Percentiles rank a stretch among this genome's conserved stretches.
Evolutionary conservation across 2,797 vertebrate genomes (phyloP).

Genomic region (Ctenochaetus hawaiiensis): DNA sequence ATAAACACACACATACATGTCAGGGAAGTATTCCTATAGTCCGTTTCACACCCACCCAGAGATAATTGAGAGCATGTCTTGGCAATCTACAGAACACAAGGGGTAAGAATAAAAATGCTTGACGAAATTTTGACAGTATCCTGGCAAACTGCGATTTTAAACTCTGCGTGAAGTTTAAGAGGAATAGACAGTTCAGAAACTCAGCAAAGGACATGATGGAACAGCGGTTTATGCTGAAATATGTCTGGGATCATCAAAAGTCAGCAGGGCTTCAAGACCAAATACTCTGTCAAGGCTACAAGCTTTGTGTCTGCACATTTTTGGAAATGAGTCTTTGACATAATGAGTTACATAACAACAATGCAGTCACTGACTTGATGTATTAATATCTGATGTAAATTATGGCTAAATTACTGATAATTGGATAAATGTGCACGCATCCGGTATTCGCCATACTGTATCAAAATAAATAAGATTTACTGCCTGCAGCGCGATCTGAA

Average conservation of each 20-base stretch:
- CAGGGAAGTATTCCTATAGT: not conserved
- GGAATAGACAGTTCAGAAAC: constrained; percentile 38
- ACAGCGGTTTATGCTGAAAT: constrained; percentile 33
- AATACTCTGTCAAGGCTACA: constrained; percentile 41
- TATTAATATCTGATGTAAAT: constrained; percentile 72
- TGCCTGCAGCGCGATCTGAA: constrained; percentile 36
- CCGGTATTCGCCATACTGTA: constrained; percentile 43
- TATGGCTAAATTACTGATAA: constrained; percentile 58
- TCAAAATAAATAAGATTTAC: constrained; percentile 54
- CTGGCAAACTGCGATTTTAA: constrained; percentile 31
- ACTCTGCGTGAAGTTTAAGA: constrained; percentile 36
- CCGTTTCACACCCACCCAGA: constrained; percentile 24
- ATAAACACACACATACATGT: not conserved
- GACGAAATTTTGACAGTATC: constrained; percentile 25
- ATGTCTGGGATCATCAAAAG: constrained; percentile 5
- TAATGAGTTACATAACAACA: constrained; percentile 53
- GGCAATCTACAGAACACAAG: constrained; percentile 16
- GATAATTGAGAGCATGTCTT: constrained; percentile 26
- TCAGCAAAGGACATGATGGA: constrained; percentile 23
- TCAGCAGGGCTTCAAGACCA: constrained; percentile 17
- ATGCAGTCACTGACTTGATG: constrained; percentile 48
- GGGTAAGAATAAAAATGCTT: constrained; percentile 14
- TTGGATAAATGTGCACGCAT: constrained; percentile 58
- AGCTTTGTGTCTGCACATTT: constrained; percentile 31
- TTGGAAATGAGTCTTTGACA: constrained; percentile 35